Evolutionary conservation across 2,113 vertebrate species (phyloP), one percentile per base, ranked within the genome.

Genomic region (western clawed frog (Xenopus tropicalis)): DNA sequence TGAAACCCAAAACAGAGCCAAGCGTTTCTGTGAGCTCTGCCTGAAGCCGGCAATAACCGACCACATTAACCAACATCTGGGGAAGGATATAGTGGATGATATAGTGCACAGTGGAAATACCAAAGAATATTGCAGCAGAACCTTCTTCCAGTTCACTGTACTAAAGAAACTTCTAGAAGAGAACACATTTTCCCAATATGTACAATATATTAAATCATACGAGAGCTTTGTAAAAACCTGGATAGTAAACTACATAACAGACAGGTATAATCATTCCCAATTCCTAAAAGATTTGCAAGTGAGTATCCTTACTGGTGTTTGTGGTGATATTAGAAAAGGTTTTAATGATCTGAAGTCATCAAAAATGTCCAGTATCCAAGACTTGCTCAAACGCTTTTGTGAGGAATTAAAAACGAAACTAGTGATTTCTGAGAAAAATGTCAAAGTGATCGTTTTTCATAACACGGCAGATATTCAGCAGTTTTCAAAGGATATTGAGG

Each of bases 221-320:
- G 19, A 77, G 44, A 14, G 3, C 0, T 82, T 80, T 77, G 73
- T 62, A 20, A 76, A 70, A 66, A 82, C 61, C 52, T 88, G 79
- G 73, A 79, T 79, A 42, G 13, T 61, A 8, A 22, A 25, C 29
- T 42, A 72, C 25, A 58, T 78, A 1, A 17, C 20, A 4, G 54
- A 75, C 12, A 59, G 58, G 56, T 75, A 72, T 24, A 44, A 20
- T 29, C 7, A 52, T 4, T 29, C 57, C 12, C 16, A 17, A 42
- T n/a, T 43, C 1, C 5, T 78, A 22, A 17, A 14, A 19, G n/a
- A 1, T 1, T 71, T 80, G n/a, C 62, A 56, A 22, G 42, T 16
- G 61, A 24, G 29, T 20, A 64, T 80, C 25, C 43, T 78, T 4
- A 42, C 48, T 68, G 4, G 43, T 12, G 46, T 75, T 14, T 37